phyloP scores from a whole-genome alignment of 2,888 invertebrate genomes.

The Herminia tarsipennalis region DNA sequence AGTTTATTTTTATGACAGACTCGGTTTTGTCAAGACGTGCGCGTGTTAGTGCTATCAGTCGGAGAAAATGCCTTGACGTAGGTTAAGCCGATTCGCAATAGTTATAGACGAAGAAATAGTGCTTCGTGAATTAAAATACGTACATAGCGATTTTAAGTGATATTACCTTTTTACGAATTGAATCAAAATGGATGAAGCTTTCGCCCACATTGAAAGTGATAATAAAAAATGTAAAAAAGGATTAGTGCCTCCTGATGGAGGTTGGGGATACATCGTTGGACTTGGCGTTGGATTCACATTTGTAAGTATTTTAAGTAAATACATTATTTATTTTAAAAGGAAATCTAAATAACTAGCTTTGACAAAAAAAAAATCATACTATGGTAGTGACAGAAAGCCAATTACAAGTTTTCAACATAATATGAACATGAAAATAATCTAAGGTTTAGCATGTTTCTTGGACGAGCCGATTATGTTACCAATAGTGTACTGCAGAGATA shows the following conservation, averaged over 20 bases:
- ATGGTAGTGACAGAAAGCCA: too few relatives aligned
- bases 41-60: conserved; percentile 22
- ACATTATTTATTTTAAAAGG: not conserved
- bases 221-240: conserved; percentile 49
- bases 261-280: conserved; percentile 92
- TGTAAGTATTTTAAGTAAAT: conserved; percentile 82
- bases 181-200: conserved; percentile 76
- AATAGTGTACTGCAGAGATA: too few relatives aligned
- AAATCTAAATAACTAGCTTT: too few relatives aligned
- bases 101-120: not conserved
- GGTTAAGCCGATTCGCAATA: not conserved
- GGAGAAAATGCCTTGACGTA: conserved; percentile 19
- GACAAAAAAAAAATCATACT: too few relatives aligned
- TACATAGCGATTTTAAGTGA: too few relatives aligned
- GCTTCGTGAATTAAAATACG: too few relatives aligned
- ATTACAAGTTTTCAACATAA: too few relatives aligned
- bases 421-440: too few relatives aligned
- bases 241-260: conserved; percentile 88
- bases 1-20: conserved; percentile 47
- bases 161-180: conserved; percentile 1
- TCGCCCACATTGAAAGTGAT: conserved; percentile 68
- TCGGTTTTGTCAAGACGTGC: conserved; percentile 52
- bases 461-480: too few relatives aligned
- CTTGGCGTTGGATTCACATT: conserved; percentile 90
- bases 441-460: too few relatives aligned